Evolutionary conservation across 2,888 invertebrate genomes (phyloP).

Genomic region (Tenthredo distinguenda): DNA sequence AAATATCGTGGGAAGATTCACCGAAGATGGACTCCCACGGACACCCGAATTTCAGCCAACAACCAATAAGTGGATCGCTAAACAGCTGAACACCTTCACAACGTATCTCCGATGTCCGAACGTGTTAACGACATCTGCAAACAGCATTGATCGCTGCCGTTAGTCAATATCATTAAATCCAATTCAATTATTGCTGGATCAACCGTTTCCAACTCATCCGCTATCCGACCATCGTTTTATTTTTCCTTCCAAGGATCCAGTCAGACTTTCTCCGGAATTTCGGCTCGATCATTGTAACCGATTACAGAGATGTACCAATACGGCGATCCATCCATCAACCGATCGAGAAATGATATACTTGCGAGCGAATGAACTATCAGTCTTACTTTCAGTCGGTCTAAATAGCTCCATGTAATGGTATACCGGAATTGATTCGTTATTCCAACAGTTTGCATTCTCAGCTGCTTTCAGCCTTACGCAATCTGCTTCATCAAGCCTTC

Average conservation of each 20-base stretch:
- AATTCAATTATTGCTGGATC: neutral
- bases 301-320: slow-evolving; percentile 3
- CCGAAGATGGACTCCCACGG: slow-evolving; percentile 43
- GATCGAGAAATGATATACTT: neutral
- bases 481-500: slow-evolving; percentile 25
- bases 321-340: neutral
- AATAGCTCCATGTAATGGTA: neutral
- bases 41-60: slow-evolving; percentile 39
- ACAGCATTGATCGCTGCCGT: slow-evolving; percentile 11
- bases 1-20: slow-evolving; percentile 49
- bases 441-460: slow-evolving; percentile 29
- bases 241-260: neutral
- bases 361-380: neutral
- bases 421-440: slow-evolving; percentile 34
- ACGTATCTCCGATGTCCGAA: slow-evolving; percentile 14
- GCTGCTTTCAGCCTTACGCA: slow-evolving; percentile 6
- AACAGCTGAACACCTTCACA: slow-evolving; percentile 41
- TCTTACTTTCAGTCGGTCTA: slow-evolving; percentile 26
- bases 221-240: neutral
- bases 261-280: neutral
- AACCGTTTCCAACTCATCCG: neutral
- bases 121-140: slow-evolving; percentile 41
- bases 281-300: slow-evolving; percentile 5
- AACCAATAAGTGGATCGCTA: slow-evolving; percentile 49
- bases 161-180: slow-evolving; percentile 20